Evolutionary conservation across 2,113 vertebrate genomes (phyloP).

Genomic region (Amphiprion ocellaris): DNA sequence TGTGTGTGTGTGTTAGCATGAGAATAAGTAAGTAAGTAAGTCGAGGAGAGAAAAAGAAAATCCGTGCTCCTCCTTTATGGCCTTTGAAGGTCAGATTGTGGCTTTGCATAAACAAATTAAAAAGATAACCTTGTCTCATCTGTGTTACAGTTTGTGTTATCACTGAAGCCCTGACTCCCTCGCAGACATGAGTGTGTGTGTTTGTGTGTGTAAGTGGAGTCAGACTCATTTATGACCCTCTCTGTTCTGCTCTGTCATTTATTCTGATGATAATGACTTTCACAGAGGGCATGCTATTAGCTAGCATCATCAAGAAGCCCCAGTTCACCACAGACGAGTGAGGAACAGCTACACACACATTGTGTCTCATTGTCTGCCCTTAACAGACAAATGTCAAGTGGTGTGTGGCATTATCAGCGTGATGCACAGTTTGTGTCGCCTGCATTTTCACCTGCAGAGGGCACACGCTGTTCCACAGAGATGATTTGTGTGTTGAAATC

Average conservation of each 20-base stretch:
- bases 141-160: constrained; percentile 8
- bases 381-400: constrained; percentile 39
- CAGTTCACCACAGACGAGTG: constrained; percentile 15
- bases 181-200: constrained; percentile 8
- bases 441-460: constrained; percentile 50
- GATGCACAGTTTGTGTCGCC: constrained; percentile 19
- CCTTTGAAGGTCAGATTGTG: constrained; percentile 42
- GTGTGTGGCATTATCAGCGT: constrained; percentile 28
- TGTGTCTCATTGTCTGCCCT: constrained; percentile 14
- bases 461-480: constrained; percentile 14
- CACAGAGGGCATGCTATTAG: constrained; percentile 39
- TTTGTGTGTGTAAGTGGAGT: too few relatives aligned
- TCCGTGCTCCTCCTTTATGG: not conserved
- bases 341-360: not conserved
- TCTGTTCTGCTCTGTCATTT: constrained; percentile 26
- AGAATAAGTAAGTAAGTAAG: not conserved
- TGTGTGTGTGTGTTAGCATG: not conserved
- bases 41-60: not conserved
- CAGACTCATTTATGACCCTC: constrained; percentile 19
- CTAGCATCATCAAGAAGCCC: constrained; percentile 41
- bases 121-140: constrained; percentile 4
- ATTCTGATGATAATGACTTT: constrained; percentile 43
- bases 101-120: not conserved
- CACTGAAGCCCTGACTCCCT: not conserved
- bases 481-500: constrained; percentile 11